A percentile compares a stretch with the other conserved stretches of the same genome.
Evolutionary conservation across 2,888 invertebrate genomes (phyloP).

Genomic region (Heterodera filipjevi): DNA sequence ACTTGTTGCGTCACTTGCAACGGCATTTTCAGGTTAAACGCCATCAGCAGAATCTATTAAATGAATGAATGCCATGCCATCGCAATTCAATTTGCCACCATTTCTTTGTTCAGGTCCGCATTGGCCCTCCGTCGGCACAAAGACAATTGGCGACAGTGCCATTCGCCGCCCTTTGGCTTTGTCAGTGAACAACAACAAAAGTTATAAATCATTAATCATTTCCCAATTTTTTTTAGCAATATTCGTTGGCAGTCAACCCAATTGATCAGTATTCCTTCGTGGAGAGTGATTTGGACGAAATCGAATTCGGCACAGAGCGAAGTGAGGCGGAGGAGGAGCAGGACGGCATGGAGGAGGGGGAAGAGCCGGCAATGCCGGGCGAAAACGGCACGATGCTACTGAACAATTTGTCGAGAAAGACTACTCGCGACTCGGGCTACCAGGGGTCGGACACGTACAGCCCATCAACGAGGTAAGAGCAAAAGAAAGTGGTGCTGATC

Average conservation of each 20-base stretch:
- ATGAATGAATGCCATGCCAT: background rate
- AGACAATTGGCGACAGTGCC: constrained; percentile 58
- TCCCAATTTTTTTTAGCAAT: constrained; percentile 34
- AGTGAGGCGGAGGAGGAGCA: background rate
- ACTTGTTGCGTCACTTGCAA: constrained; percentile 55
- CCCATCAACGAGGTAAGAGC: constrained; percentile 16
- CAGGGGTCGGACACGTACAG: constrained; percentile 27
- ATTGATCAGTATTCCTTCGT: constrained; percentile 50
- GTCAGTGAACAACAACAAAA: constrained; percentile 12
- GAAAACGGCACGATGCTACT: background rate
- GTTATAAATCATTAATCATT: background rate
- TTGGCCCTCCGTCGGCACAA: constrained; percentile 60
- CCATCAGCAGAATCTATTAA: background rate
- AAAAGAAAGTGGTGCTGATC: too few species aligned
- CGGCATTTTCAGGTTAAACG: constrained; percentile 46
- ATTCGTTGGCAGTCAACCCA: constrained; percentile 41
- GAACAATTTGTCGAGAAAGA: constrained; percentile 8
- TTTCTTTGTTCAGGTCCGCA: constrained; percentile 44
- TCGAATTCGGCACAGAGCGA: constrained; percentile 18
- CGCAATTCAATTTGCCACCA: background rate
- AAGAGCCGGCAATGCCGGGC: background rate
- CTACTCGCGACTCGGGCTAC: constrained; percentile 25
- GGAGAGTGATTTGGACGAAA: constrained; percentile 43
- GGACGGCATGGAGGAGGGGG: background rate
- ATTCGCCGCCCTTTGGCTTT: constrained; percentile 48